Percentiles rank a stretch among this genome's conserved stretches.
phyloP scores from a whole-genome alignment of 2,888 invertebrate genomes.

The Graphium colonna region DNA sequence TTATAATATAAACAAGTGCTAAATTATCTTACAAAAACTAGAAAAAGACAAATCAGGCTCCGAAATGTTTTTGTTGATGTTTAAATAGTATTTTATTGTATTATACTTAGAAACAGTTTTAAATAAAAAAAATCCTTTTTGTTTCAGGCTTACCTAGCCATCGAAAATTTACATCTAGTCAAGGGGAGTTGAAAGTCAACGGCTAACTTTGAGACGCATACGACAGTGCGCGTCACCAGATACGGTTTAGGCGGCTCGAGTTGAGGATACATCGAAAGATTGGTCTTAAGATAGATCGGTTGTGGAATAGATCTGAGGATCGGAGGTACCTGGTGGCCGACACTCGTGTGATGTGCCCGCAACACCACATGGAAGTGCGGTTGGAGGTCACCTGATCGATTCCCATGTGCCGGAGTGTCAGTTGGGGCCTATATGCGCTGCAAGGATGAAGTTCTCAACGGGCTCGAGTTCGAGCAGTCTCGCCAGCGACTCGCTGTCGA shows the following conservation, averaged over 20 bases:
- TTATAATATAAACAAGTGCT: no score
- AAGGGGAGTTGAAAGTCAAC: slow-evolving; percentile 40
- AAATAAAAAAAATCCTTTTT: slow-evolving; percentile 25
- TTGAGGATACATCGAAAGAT: slow-evolving; percentile 6
- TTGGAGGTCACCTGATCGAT: slow-evolving; percentile 66
- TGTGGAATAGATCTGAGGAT: neutral
- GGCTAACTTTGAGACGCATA: slow-evolving; percentile 41
- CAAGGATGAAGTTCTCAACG: slow-evolving; percentile 81
- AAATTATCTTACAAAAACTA: no score
- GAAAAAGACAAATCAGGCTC: no score
- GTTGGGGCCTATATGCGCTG: slow-evolving; percentile 42
- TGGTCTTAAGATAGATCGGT: no score
- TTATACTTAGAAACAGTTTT: no score
- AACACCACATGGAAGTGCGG: slow-evolving; percentile 63
- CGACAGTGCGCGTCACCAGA: slow-evolving; percentile 40
- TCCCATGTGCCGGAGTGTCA: neutral
- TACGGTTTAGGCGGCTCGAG: slow-evolving; percentile 4
- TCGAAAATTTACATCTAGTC: slow-evolving; percentile 43
- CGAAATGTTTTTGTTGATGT: no score
- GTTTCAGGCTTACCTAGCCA: slow-evolving; percentile 60
- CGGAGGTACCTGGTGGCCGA: slow-evolving; percentile 35
- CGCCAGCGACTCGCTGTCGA: slow-evolving; percentile 82
- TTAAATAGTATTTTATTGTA: no score
- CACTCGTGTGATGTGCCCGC: slow-evolving; percentile 72
- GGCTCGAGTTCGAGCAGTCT: slow-evolving; percentile 83